Evolutionary conservation across 2,888 invertebrate genomes (phyloP), one percentile per base, ranked within the genome.

Genomic region (Dryobota labecula): DNA sequence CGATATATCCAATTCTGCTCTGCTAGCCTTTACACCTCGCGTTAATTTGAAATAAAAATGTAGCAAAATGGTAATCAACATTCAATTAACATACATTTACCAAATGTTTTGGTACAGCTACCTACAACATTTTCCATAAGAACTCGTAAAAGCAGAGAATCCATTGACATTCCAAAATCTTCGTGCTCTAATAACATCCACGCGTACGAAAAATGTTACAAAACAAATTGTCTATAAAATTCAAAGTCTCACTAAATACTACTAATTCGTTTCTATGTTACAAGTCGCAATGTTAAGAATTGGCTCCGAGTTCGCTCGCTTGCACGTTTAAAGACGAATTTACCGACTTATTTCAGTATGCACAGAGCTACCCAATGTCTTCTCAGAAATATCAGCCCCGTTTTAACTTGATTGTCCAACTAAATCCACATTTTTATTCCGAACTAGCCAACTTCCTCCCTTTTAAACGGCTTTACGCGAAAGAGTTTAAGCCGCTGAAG

Each of bases 271-370:
- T 60, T 64, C 71, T 38, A 54, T 5, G 24, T 69, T n/a, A n/a
- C 36, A 18, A 33, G 13, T 70, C 38, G 45, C 36, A 53, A 36
- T 36, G 27, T 60, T 53, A 63, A 75, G 77, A 83, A 84, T 81
- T 57, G 57, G 13, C 60, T 60, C 65, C 43, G 33, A 20, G 33
- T 43, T 63, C 18, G 58, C n/a, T 75, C 84, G 81, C 84, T 84
- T 82, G 73, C 75, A 38, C 61, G 73, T 79, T 53, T 45, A 6
- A 38, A 71, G 24, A 41, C 72, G 73, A 80, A 83, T 85, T 86
- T 84, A 83, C 85, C 61, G 61, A 71, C 72, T 76, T 77, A 76
- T 76, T 68, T 84, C 78, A 82, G 75, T 73, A 83, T 86, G 76
- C 84, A 80, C 64, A 65, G 62, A 72, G 65, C 61, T 76, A 75